Evolutionary conservation across 2,113 vertebrate genomes (phyloP).

Genomic region (Crotalus viridis): DNA sequence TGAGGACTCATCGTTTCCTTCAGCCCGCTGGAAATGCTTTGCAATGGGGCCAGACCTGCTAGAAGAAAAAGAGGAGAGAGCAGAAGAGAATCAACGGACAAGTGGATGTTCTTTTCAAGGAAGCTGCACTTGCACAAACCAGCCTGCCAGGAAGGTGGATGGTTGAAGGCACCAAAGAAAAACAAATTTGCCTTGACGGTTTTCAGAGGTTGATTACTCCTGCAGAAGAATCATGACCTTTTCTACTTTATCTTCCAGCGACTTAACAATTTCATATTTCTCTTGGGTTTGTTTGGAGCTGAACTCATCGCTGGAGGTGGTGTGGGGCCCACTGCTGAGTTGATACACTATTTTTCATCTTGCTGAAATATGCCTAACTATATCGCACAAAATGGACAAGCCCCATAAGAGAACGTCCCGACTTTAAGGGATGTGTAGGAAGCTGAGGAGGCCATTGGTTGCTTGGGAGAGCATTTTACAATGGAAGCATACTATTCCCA

Average conservation of each 20-base stretch:
- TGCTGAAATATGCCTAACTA: neutral
- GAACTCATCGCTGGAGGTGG: neutral
- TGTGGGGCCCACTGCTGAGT: neutral
- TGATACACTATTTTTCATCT: neutral
- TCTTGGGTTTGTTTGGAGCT: neutral
- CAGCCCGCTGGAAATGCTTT: conserved; percentile 92
- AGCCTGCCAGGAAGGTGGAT: neutral
- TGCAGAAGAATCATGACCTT: neutral
- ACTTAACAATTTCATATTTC: neutral
- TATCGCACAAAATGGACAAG: neutral
- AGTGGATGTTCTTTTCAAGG: neutral
- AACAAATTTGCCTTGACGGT: neutral
- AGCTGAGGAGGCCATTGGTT: neutral
- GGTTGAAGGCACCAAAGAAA: neutral
- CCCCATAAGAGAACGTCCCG: neutral
- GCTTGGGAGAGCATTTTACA: neutral
- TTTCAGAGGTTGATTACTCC: neutral
- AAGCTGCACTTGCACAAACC: neutral
- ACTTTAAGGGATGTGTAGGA: neutral
- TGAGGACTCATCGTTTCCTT: conserved; percentile 93
- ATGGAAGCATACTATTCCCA: neutral
- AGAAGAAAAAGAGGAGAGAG: conserved; percentile 28
- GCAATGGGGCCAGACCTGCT: conserved; percentile 84
- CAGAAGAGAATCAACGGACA: neutral
- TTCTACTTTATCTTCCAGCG: neutral